These are phyloP conservation scores for Istiophorus platypterus DNA, from an alignment of 2,113 vertebrate species.

Conservation along the genomic window DNA sequence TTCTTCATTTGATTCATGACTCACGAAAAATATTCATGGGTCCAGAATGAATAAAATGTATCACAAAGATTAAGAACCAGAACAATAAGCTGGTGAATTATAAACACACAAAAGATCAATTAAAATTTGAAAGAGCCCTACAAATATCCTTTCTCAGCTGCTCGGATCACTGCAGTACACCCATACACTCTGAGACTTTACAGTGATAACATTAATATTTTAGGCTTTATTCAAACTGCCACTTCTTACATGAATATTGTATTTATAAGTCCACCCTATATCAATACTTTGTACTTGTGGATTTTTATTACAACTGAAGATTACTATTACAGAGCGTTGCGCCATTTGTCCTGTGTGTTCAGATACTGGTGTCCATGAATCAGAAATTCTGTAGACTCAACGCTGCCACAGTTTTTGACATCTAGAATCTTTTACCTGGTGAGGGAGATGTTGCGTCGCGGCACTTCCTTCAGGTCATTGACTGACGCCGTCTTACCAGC, in stretches of 20 bases:
- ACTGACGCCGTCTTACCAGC: slow-evolving; percentile 96
- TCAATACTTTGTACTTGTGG: not conserved
- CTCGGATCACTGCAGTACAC: slow-evolving; percentile 13
- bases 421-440: slow-evolving; percentile 86
- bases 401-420: no score
- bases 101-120: slow-evolving; percentile 48
- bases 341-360: not conserved
- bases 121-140: slow-evolving; percentile 33
- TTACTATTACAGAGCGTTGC: not conserved
- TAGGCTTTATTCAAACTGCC: slow-evolving; percentile 41
- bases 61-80: slow-evolving; percentile 36
- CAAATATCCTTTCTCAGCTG: slow-evolving; percentile 9
- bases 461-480: slow-evolving; percentile 98
- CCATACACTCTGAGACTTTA: slow-evolving; percentile 11
- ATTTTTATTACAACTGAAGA: slow-evolving; percentile 2
- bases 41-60: slow-evolving; percentile 3
- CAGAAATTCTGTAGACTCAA: not conserved
- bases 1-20: slow-evolving; percentile 27
- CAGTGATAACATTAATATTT: slow-evolving; percentile 22
- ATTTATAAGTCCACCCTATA: slow-evolving; percentile 1
- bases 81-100: slow-evolving; percentile 44
- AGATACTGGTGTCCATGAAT: not conserved
- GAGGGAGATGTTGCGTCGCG: slow-evolving; percentile 95
- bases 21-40: slow-evolving; percentile 33
- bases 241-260: not conserved